Conservation (phyloP, 2,113 vertebrate species). For the Misgurnus anguillicaudatus region DNA sequence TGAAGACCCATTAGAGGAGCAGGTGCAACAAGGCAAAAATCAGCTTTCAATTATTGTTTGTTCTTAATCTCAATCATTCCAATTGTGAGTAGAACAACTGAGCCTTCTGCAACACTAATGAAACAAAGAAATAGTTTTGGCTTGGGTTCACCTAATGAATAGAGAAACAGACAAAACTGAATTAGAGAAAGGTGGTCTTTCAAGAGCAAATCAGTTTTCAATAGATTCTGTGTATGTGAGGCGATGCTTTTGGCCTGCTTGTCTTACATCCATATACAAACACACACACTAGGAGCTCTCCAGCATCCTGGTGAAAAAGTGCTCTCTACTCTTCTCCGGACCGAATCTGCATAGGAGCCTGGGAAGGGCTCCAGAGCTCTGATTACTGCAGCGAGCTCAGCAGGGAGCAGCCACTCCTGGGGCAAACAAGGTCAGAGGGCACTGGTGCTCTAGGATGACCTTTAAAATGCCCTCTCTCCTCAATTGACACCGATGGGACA, state of each 20-base stretch:
- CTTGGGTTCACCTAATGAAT: slow-evolving; percentile 64
- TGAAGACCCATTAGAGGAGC: slow-evolving; percentile 59
- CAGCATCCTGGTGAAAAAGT: slow-evolving; percentile 39
- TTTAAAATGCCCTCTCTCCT: slow-evolving; percentile 48
- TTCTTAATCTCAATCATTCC: slow-evolving; percentile 66
- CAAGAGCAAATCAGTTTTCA: slow-evolving; percentile 2
- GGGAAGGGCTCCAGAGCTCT: slow-evolving; percentile 73
- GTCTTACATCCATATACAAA: slow-evolving; percentile 48
- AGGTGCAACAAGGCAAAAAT: slow-evolving; percentile 67
- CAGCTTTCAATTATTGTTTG: slow-evolving; percentile 69
- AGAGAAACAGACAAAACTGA: slow-evolving; percentile 44
- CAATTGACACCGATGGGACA: slow-evolving; percentile 53
- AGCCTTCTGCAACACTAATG: slow-evolving; percentile 53
- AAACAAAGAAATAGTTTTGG: slow-evolving; percentile 58
- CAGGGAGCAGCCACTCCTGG: slow-evolving; percentile 62
- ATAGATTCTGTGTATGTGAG: neutral
- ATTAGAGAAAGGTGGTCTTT: neutral
- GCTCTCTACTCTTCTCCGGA: slow-evolving; percentile 40
- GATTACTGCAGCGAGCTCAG: slow-evolving; percentile 73
- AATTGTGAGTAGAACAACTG: slow-evolving; percentile 65
- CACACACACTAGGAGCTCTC: slow-evolving; percentile 30
- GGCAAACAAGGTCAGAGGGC: slow-evolving; percentile 69
- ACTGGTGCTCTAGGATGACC: slow-evolving; percentile 70
- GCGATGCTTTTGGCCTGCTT: slow-evolving; percentile 28
- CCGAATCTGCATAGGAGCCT: slow-evolving; percentile 58